phyloP scores from a whole-genome alignment of 1,140 invertebrate species.

The Druon quercuslanigerum region DNA sequence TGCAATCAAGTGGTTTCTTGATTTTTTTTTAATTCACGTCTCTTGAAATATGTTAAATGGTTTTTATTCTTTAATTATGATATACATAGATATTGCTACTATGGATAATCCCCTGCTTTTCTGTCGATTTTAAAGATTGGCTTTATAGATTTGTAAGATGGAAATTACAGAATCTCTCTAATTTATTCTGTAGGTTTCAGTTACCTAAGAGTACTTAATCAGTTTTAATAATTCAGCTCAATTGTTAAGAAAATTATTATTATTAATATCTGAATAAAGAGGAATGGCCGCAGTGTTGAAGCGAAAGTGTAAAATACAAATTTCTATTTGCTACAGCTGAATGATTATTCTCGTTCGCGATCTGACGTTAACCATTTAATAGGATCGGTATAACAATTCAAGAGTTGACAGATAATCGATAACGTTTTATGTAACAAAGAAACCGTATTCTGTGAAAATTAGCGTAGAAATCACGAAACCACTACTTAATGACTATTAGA shows the following conservation, averaged over 20 bases:
- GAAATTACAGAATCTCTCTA: not conserved
- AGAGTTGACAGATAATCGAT: constrained; percentile 49
- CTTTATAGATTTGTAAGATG: not conserved
- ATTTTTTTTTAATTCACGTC: no score
- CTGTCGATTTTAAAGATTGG: not conserved
- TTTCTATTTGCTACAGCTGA: constrained; percentile 52
- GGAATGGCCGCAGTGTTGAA: constrained; percentile 45
- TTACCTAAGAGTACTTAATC: not conserved
- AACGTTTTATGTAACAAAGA: constrained; percentile 42
- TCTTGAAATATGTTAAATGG: no score
- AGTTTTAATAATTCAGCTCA: constrained; percentile 15
- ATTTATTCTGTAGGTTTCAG: not conserved
- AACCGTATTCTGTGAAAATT: no score
- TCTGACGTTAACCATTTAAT: constrained; percentile 46
- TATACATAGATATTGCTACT: no score
- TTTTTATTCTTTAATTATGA: no score
- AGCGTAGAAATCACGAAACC: no score
- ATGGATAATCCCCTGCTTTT: not conserved
- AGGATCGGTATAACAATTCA: constrained; percentile 42
- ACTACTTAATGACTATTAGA: no score
- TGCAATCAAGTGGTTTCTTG: no score
- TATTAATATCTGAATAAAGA: constrained; percentile 40
- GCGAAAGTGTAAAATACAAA: constrained; percentile 49
- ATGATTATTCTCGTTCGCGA: constrained; percentile 42
- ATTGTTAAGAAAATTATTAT: constrained; percentile 13